Evolutionary conservation across 1,140 invertebrate species (phyloP).

Genomic region (Phortica variegata): DNA sequence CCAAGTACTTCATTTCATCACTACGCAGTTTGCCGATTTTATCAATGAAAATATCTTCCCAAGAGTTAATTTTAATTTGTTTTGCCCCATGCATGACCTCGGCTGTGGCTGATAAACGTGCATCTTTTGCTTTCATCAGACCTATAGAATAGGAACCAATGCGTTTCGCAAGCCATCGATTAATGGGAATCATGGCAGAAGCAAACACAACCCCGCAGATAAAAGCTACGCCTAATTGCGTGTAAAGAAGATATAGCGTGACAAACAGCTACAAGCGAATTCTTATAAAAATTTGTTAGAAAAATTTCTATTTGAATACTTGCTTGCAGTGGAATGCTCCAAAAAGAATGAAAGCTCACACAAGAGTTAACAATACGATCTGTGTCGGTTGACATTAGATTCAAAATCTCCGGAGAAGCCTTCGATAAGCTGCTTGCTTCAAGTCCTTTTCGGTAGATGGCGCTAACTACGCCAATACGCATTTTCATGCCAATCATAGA

Average conservation of each 20-base stretch:
- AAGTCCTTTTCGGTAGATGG: slow-evolving; percentile 84
- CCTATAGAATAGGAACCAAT: slow-evolving; percentile 84
- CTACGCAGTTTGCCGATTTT: slow-evolving; percentile 67
- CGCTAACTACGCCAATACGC: slow-evolving; percentile 76
- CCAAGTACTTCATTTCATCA: slow-evolving; percentile 75
- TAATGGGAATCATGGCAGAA: slow-evolving; percentile 90
- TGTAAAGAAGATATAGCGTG: slow-evolving; percentile 78
- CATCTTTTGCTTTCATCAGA: slow-evolving; percentile 92
- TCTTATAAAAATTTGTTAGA: not conserved
- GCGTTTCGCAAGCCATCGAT: slow-evolving; percentile 84
- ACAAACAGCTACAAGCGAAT: slow-evolving; percentile 66
- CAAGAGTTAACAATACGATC: slow-evolving; percentile 94
- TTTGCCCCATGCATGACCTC: slow-evolving; percentile 86
- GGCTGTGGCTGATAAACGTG: slow-evolving; percentile 82
- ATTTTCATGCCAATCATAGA: slow-evolving; percentile 85
- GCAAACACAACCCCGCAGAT: slow-evolving; percentile 86
- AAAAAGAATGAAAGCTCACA: slow-evolving; percentile 92
- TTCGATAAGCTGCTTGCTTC: slow-evolving; percentile 58
- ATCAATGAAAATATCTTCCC: slow-evolving; percentile 85
- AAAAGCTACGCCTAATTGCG: slow-evolving; percentile 88
- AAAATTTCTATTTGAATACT: slow-evolving; percentile 58
- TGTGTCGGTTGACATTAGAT: slow-evolving; percentile 95
- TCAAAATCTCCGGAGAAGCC: slow-evolving; percentile 76
- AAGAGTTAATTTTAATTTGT: slow-evolving; percentile 89
- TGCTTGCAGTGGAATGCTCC: slow-evolving; percentile 95